phyloP scores from a whole-genome alignment of 2,113 vertebrate species.

The Zosterops japonicus region DNA sequence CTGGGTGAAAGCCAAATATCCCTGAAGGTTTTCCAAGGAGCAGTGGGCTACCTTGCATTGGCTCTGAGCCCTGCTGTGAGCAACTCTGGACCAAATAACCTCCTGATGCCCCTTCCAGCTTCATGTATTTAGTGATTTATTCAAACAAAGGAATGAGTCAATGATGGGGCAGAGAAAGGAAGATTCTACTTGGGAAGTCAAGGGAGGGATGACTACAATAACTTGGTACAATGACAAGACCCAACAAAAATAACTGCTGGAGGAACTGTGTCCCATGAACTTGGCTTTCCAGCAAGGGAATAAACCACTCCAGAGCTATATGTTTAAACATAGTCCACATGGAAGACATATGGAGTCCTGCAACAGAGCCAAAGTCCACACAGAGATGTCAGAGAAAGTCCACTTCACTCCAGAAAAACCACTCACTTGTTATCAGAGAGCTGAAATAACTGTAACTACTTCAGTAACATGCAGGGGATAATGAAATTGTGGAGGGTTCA shows the following conservation, averaged over 20 bases:
- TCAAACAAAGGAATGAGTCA: slow-evolving; percentile 5
- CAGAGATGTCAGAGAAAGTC: neutral
- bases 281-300: neutral
- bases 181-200: slow-evolving; percentile 3
- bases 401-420: neutral
- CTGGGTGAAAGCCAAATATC: neutral
- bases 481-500: neutral
- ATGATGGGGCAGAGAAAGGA: neutral
- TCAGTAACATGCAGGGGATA: neutral
- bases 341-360: slow-evolving; percentile 22
- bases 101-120: neutral
- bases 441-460: neutral
- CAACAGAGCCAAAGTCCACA: slow-evolving; percentile 20
- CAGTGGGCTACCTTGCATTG: neutral
- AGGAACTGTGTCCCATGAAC: neutral
- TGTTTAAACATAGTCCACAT: neutral
- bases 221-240: neutral
- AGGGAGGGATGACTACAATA: neutral
- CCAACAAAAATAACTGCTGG: slow-evolving; percentile 12
- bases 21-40: neutral
- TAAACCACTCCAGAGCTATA: neutral
- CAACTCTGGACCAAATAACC: neutral
- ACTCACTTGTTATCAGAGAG: neutral
- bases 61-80: neutral
- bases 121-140: neutral